Base-by-base conservation (phyloP, 2,113 vertebrate species). In the Antechinus stuartii region DNA sequence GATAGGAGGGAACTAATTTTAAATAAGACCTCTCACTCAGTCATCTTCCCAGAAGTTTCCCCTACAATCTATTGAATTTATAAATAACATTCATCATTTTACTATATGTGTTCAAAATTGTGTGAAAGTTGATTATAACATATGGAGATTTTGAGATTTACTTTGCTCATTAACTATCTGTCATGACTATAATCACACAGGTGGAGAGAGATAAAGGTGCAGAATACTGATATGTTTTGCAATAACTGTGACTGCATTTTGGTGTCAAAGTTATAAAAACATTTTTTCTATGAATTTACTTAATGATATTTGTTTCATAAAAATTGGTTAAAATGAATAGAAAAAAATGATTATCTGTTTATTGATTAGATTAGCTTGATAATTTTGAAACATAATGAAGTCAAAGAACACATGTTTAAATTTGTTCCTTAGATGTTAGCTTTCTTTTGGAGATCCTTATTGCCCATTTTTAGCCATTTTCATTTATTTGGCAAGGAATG, bases 101-200 rank as follows among this genome's bases (percentile, higher is more conserved):
- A 84, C 35, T 84, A 16, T 84, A 5, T n/a, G 35, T 84, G 35
- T n/a, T 84, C 68, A 84, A 84, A 84, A 84, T 84, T 84, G 68
- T 42, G 68, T 84, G 68, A 84, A 84, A 84, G 35, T 84, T 84
- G 68, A 84, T 84, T 84, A 42, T 84, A 84, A 84, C 68, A 84
- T 84, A 84, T 84, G 68, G 68, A 84, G n/a, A 42, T 84, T 84
- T 42, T 23, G 19, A 84, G 6, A 84, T 42, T n/a, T 84, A 84
- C 68, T 84, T 84, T 84, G 68, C 68, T 84, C n/a, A 76, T 76
- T 76, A 68, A 42, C 68, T 76, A 84, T 84, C n/a, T 84, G 68
- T 84, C n/a, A 84, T 84, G 68, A 84, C n/a, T 84, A 23, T 23
- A 42, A 19, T 84, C n/a, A 84, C 7, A 23, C n/a, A 84, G n/a